Base-by-base conservation (phyloP, 2,888 invertebrate genomes). In the Tromatobia lineatoria region DNA sequence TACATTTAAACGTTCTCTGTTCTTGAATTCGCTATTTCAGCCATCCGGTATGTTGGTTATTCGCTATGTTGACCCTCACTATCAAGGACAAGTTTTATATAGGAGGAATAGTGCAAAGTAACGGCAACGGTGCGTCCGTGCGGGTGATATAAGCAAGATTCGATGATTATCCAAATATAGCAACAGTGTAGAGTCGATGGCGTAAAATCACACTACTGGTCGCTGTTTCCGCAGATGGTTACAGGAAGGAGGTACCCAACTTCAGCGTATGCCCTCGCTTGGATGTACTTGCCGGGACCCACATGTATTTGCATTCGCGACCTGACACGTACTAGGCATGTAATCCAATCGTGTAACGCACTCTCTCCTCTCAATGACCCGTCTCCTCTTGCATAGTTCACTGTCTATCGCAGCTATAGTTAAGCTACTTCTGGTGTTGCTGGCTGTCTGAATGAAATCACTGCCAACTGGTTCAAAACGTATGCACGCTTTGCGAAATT, bases 261-360 rank as follows among this genome's bases (percentile, higher is more conserved):
- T 52, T 74, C 61, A 11, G 61, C 47, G 18, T 50, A 64, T 47
- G 59, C 29, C 61, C 7, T 29, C n/a, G 54, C 57, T 74, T 57
- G 59, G 20, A 11, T 57, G 74, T 82, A 70, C 54, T 47, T 54
- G 78, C 52, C 42, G 70, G 64, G 54, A 69, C 50, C 57, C 80
- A 67, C 71, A 67, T 85, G 80, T 86, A 85, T 80, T 78, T 78
- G 61, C 82, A 85, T 80, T 78, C 80, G 61, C 82, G 69, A 85
- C 69, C 80, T 73, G 86, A 86, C 86, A 82, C 80, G 82, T 78
- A 80, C 78, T 61, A 67, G 42, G 52, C 73, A 71, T 80, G 84
- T 86, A 82, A 85, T 86, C 85, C 85, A 81, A 82, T 85, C 80
- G 85, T 71, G 76, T 78, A 75, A 83, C 83, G 75, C 75, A 82